Conservation (phyloP, 2,113 vertebrate genomes). For the Hippocampus guttulatus region DNA sequence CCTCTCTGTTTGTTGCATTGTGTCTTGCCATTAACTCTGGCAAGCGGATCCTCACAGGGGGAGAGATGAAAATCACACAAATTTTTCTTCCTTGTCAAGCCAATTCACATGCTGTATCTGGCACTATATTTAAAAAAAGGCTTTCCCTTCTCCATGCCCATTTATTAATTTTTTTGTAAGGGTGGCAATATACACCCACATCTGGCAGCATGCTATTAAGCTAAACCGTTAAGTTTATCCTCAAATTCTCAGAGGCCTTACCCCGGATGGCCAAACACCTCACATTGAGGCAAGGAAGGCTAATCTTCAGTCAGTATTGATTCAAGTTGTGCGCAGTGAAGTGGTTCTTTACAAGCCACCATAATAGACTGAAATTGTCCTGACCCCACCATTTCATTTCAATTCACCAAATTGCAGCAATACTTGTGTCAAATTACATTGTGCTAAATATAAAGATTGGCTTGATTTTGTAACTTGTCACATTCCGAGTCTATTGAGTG, state of each 20-base stretch:
- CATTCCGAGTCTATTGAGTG: conserved; percentile 39
- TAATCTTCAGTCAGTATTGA: conserved; percentile 29
- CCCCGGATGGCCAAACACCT: conserved; percentile 55
- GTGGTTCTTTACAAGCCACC: conserved; percentile 12
- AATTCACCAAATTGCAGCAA: not conserved
- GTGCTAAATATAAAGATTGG: conserved; percentile 3
- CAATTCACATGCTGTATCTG: conserved; percentile 22
- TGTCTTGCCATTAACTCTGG: conserved; percentile 27
- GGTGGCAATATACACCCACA: conserved; percentile 40
- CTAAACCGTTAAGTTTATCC: conserved; percentile 37
- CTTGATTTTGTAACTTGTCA: conserved; percentile 3
- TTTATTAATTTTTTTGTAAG: conserved; percentile 10
- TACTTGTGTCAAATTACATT: too few relatives aligned
- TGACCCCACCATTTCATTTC: not conserved
- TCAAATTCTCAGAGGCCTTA: conserved; percentile 34
- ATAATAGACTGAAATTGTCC: conserved; percentile 23
- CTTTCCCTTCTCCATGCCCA: not conserved
- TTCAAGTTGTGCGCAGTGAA: conserved; percentile 30
- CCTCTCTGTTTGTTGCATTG: conserved; percentile 36
- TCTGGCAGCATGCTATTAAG: conserved; percentile 31
- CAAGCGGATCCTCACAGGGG: conserved; percentile 26
- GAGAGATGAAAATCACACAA: conserved; percentile 38
- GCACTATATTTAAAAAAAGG: conserved; percentile 23
- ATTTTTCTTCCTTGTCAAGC: conserved; percentile 39
- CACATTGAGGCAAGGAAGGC: conserved; percentile 24